Evolutionary conservation across 64 coral and sea anemone genomes (phyloP), one percentile per base, ranked within the genome.

Genomic region (Exaiptasia diaphana): DNA sequence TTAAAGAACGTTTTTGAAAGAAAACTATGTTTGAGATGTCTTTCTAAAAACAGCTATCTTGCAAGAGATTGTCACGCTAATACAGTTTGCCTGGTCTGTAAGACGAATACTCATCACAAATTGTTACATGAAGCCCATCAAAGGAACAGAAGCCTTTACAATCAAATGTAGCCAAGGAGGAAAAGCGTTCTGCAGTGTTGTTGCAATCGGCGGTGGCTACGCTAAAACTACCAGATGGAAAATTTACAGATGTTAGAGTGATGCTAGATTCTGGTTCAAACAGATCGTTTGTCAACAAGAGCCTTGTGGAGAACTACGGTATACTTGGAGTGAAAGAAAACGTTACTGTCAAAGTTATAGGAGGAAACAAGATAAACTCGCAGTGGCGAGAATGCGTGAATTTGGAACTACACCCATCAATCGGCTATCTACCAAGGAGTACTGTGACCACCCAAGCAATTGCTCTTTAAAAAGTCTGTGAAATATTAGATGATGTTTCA

Each of bases 191-290:
- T 29, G 59, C 27, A 64, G 59, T 64, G 27, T 17, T 64, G 11
- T 64, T 64, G 27, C 59, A 64, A 64, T 64, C 27, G 30, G 59
- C 59, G 36, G 59, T 36, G 9, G 59, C 27, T 64, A 32, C 30
- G 28, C 59, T 64, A 33, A 64, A 64, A 64, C 24, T 64, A 33
- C 59, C 31, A 9, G 59, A 64, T 64, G 59, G 59, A 64, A 64
- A 64, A 1, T 64, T 64, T 33, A 64, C 27, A 4, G 27, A 64
- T 40, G 68, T 42, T 21, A 71, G 68, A 71, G 38, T 71, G 23
- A 23, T 71, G 2, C 30, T 71, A 42, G 37, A 71, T 28, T 42
- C 68, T 26, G 68, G 68, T 17, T 71, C 68, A 1, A 42, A 46
- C 42, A 46, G 42, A 71, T 71, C 68, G 68, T 71, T 42, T 71